Percentiles rank a stretch among this genome's conserved stretches.
phyloP scores from a whole-genome alignment of 2,113 vertebrate genomes.

The Maccullochella peelii region DNA sequence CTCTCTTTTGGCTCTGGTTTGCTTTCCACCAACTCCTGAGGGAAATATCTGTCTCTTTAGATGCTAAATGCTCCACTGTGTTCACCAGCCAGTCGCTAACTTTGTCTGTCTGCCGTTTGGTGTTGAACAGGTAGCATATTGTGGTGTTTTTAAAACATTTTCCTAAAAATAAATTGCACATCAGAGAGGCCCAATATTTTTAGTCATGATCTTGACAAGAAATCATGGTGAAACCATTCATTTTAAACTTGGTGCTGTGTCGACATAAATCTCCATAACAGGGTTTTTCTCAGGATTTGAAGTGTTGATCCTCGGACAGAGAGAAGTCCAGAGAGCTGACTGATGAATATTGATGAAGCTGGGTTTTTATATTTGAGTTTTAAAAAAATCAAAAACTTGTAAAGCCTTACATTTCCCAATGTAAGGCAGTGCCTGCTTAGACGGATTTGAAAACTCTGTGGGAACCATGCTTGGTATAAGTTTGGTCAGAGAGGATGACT shows the following conservation, averaged over 20 bases:
- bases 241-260: slow-evolving; percentile 9
- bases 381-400: not conserved
- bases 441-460: not conserved
- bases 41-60: too few relatives aligned
- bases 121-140: too few relatives aligned
- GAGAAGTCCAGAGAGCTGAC: slow-evolving; percentile 4
- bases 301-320: slow-evolving; percentile 18
- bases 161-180: not conserved
- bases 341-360: slow-evolving; percentile 6
- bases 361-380: not conserved
- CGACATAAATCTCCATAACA: not conserved
- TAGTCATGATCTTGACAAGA: not conserved
- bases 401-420: not conserved
- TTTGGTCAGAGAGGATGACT: not conserved
- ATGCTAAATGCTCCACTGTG: too few relatives aligned
- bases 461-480: not conserved
- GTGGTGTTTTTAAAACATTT: too few relatives aligned
- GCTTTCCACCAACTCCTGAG: not conserved
- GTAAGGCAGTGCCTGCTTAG: not conserved
- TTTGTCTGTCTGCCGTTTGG: too few relatives aligned
- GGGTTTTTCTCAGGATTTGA: not conserved
- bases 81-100: too few relatives aligned
- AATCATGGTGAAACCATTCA: not conserved
- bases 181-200: not conserved
- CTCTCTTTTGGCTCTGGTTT: not conserved